Base-by-base conservation (phyloP, 2,797 vertebrate genomes). In the Chaetodon trifasciatus region DNA sequence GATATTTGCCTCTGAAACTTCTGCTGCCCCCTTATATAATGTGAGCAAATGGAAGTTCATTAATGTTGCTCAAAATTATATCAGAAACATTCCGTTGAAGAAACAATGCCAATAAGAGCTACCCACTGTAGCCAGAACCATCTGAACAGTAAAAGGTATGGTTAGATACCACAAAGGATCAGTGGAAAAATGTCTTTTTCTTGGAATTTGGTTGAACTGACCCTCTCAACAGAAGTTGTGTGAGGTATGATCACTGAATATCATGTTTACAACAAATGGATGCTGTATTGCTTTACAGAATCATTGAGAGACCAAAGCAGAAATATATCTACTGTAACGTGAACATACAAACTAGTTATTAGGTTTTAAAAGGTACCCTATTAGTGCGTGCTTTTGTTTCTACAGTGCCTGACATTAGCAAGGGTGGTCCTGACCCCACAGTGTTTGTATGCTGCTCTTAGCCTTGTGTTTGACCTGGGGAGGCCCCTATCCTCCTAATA, bases 401-500 rank as follows among this genome's bases (percentile, higher is more conserved):
- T 44, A 12, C 17, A 62, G 28, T 10, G 15, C 2, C 10, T 71
- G 42, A 64, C 40, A 47, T 40, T 63, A 40, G n/a, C 40, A 28
- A 35, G 39, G 84, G 80, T 82, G 82, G 84, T 82, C 73, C 46
- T 74, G 79, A 81, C 46, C 64, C 55, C 17, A 8, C 35, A 35
- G 50, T 40, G 63, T 81, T 68, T 32, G 62, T 49, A 24, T 71
- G 66, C 58, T n/a, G n/a, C 35, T 66, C 61, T 53, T 2, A 70
- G 70, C 63, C 49, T 63, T 75, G 37, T 60, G 62, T 73, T 39
- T 76, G 47, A 74, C 67, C 53, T 63, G 6, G 17, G 42, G 71
- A 28, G n/a, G 39, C 66, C 23, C 44, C 3, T 32, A 12, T 35
- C 67, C 40, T 32, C 57, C 21, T 74, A 69, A 64, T 63, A 61